phyloP scores from a whole-genome alignment of 37 sponge, comb jelly and placozoan genomes.

The Cliona cf. orientalis region DNA sequence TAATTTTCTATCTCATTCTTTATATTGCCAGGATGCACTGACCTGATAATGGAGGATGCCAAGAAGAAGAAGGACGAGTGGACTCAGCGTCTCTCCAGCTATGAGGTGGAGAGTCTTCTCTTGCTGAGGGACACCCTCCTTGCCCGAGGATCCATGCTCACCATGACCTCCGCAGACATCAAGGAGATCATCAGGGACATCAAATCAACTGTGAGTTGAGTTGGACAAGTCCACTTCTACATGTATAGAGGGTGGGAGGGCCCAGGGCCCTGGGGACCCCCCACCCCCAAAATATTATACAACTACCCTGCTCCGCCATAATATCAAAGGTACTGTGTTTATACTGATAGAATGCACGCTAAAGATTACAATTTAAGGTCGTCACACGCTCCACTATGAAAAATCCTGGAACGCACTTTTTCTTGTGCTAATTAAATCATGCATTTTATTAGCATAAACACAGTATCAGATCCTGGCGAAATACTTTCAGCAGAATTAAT shows the following conservation, averaged over 20 bases:
- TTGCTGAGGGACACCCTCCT: slow-evolving; percentile 31
- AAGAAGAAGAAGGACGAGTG: slow-evolving; percentile 14
- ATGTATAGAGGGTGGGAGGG: background rate
- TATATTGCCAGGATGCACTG: slow-evolving; percentile 46
- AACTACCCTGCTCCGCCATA: background rate
- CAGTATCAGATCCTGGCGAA: background rate
- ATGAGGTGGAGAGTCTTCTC: slow-evolving; percentile 30
- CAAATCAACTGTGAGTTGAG: slow-evolving; percentile 7
- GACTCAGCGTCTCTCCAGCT: background rate
- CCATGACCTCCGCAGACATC: slow-evolving; percentile 14
- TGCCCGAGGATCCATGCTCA: slow-evolving; percentile 24
- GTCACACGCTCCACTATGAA: too few species aligned
- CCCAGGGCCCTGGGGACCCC: background rate
- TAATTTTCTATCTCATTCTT: too few species aligned
- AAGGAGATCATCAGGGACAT: slow-evolving; percentile 3
- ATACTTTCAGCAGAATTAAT: too few species aligned
- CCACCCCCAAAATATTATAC: background rate
- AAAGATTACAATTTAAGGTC: too few species aligned
- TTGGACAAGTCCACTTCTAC: too few species aligned
- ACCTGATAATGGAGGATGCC: slow-evolving; percentile 44
- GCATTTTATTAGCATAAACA: background rate
- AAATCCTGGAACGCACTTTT: too few species aligned
- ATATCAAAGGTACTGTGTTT: too few species aligned
- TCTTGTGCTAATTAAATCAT: background rate
- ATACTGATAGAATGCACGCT: too few species aligned